Conservation (phyloP, 2,113 vertebrate genomes). For the Lagopus muta region DNA sequence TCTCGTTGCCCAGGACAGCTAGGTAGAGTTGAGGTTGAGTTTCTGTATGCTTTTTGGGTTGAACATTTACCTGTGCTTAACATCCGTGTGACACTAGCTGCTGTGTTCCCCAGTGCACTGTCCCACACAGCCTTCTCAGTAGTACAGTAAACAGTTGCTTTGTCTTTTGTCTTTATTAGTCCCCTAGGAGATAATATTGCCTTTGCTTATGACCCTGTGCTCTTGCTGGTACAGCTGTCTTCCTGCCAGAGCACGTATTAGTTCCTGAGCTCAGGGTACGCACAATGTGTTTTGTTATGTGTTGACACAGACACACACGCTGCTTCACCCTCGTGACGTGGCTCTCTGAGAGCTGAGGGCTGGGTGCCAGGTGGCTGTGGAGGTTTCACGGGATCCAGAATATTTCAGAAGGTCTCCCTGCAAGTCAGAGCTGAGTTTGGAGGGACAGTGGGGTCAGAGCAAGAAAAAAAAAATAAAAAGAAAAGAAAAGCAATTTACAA, state of each 20-base stretch:
- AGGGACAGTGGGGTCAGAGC: neutral
- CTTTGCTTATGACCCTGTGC: constrained; percentile 47
- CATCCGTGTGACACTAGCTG: neutral
- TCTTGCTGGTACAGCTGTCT: constrained; percentile 37
- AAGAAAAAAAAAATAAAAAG: neutral
- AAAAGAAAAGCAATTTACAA: neutral
- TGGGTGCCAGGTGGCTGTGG: neutral
- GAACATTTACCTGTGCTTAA: constrained; percentile 42
- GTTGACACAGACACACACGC: constrained; percentile 43
- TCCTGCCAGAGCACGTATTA: constrained; percentile 61
- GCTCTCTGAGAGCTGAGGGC: neutral
- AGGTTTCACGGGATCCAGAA: neutral
- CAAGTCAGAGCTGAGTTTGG: neutral
- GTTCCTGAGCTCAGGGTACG: constrained; percentile 60
- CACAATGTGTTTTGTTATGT: constrained; percentile 62
- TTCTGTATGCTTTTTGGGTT: neutral
- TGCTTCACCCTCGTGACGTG: neutral
- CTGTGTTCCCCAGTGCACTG: neutral
- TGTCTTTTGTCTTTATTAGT: constrained; percentile 61
- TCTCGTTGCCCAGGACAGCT: neutral
- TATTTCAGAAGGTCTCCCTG: neutral
- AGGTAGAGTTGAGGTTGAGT: neutral
- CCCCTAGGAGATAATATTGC: constrained; percentile 56
- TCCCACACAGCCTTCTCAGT: neutral
- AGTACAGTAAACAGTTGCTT: constrained; percentile 48